Conservation (phyloP, 2,797 vertebrate genomes). For the Sebastes paucispinis region DNA sequence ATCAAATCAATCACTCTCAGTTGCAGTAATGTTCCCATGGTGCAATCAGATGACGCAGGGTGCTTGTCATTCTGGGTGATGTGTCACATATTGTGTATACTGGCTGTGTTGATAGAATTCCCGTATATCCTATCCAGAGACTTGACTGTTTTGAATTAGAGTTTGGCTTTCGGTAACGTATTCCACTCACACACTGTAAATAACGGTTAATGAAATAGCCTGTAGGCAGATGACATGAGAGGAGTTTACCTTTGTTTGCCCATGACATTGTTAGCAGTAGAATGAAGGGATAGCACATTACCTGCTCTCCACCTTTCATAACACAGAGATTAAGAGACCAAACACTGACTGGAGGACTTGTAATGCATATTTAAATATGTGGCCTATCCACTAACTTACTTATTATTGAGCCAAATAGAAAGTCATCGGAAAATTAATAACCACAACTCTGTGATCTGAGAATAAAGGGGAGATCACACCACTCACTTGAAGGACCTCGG, state of each 20-base stretch:
- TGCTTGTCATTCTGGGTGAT: constrained; percentile 38
- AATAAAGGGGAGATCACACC: constrained; percentile 69
- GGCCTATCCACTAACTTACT: constrained; percentile 29
- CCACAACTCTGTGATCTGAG: constrained; percentile 60
- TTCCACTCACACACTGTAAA: constrained; percentile 49
- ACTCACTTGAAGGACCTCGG: constrained; percentile 55
- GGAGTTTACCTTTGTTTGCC: constrained; percentile 46
- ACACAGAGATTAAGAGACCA: constrained; percentile 34
- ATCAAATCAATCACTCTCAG: constrained; percentile 45
- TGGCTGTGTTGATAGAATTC: constrained; percentile 23
- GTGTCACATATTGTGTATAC: constrained; percentile 4
- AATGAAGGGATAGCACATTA: constrained; percentile 39
- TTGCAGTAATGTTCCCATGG: constrained; percentile 37
- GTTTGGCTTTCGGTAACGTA: constrained; percentile 29
- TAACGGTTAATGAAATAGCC: constrained; percentile 49
- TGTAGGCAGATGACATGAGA: constrained; percentile 46
- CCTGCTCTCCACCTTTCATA: constrained; percentile 42
- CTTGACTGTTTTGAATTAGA: constrained; percentile 37
- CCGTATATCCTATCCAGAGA: background rate
- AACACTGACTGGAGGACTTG: constrained; percentile 30
- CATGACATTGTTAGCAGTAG: constrained; percentile 34
- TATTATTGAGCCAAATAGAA: constrained; percentile 57
- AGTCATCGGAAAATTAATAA: constrained; percentile 61
- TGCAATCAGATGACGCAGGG: constrained; percentile 47
- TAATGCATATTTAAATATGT: constrained; percentile 46